Evolutionary conservation across 2,113 vertebrate species (phyloP).

Genomic region (Chamaea fasciata): DNA sequence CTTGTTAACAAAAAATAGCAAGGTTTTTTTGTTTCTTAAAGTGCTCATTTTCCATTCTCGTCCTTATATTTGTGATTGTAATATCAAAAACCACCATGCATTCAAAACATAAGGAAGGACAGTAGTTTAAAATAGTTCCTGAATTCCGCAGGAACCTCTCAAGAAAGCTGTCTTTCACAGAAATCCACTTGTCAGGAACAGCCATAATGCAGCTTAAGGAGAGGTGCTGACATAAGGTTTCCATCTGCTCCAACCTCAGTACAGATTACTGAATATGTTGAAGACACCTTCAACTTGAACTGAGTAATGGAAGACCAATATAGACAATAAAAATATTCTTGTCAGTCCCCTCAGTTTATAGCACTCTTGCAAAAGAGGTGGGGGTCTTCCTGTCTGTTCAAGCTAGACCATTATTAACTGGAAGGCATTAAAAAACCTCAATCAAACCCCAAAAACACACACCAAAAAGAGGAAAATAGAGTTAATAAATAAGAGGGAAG

Average conservation of each 20-base stretch:
- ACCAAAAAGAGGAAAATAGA: not conserved
- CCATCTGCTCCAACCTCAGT: conserved; percentile 11
- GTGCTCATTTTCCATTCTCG: not conserved
- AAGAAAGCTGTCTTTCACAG: conserved; percentile 3
- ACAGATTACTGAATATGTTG: not conserved
- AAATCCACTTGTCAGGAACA: not conserved
- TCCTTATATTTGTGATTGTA: not conserved
- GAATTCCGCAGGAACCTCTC: not conserved
- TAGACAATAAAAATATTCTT: not conserved
- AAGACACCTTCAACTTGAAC: conserved; percentile 11
- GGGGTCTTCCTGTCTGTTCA: not conserved
- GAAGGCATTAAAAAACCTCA: not conserved
- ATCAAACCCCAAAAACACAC: not conserved
- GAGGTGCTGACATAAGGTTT: conserved; percentile 31
- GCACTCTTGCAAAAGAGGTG: not conserved
- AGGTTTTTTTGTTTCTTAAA: not conserved
- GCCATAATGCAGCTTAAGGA: not conserved
- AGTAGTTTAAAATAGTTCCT: not conserved
- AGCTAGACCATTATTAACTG: not conserved
- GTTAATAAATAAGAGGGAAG: not conserved
- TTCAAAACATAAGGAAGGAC: not conserved
- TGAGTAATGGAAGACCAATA: not conserved
- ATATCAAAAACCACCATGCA: not conserved
- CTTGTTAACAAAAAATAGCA: not conserved
- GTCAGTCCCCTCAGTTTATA: not conserved